Evolutionary conservation across 2,888 invertebrate genomes (phyloP), one percentile per base, ranked within the genome.

Genomic region (Anoncus sp.): DNA sequence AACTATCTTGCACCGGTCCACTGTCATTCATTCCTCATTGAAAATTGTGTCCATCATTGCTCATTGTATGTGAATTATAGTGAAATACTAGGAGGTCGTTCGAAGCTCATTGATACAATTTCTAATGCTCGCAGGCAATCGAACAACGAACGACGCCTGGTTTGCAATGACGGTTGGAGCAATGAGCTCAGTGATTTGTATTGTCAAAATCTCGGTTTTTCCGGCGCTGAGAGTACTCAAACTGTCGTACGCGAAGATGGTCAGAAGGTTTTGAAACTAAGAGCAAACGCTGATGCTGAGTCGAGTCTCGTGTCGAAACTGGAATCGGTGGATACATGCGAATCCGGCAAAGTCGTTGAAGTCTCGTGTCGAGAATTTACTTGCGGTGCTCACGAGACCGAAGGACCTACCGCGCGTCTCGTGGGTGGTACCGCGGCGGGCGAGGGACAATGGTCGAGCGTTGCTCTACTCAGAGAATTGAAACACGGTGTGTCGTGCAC

Each of bases 131-230:
- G 10, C 67, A 91, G 90, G 57, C 85, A 85, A 86, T 84, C 84
- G 31, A 85, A 83, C 45, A 87, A 84, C 60, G 86, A 87, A 5
- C 92, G 92, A 88, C 87, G 89, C 20, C 90, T 92, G 1, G 91
- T 94, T 9, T 94, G 94, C 83, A 91, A 92, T 18, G 93, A 93
- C 62, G 90, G 90, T 57, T 94, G 94, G 94, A 92, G 92, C 71
- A 88, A 90, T 24, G 91, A 92, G 6, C 91, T 92, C 83, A 93
- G 94, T 35, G 92, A 94, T 81, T 84, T 91, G 45, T 92, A 93
- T 22, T 94, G 94, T 81, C 92, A 92, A 82, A 90, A 89, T 53
- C 87, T 94, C 77, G 94, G 94, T 40, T 94, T 91, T 80, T 87
- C 91, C 10, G 91, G 91, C 9, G 89, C 93, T 0, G 89, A 90